phyloP scores from a whole-genome alignment of 2,888 invertebrate species.

The Neoscelio sp. region DNA sequence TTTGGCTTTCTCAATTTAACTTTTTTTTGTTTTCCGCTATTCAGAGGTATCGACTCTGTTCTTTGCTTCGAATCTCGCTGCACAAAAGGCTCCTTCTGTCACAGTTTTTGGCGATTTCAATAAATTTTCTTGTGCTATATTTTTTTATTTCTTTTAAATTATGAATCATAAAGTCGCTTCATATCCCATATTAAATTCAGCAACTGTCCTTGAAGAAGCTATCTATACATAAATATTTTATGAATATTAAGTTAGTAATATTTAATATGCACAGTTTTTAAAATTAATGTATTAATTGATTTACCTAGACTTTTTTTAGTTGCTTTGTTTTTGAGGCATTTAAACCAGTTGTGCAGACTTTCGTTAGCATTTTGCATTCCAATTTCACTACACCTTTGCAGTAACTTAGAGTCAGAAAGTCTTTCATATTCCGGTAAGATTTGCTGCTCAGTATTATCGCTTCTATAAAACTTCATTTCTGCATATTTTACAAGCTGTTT shows the following conservation, averaged over 20 bases:
- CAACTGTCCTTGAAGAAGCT: background rate
- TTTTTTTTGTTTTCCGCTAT: background rate
- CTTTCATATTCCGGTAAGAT: background rate
- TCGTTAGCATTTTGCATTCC: background rate
- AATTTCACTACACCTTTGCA: background rate
- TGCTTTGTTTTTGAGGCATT: background rate
- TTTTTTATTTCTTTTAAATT: background rate
- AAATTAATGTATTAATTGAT: no score
- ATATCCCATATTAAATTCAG: background rate
- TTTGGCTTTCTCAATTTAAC: background rate
- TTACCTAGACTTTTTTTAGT: background rate
- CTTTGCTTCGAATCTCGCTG: background rate
- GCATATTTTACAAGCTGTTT: background rate
- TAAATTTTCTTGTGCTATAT: background rate
- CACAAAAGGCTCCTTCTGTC: background rate
- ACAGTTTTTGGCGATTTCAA: background rate
- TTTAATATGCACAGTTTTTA: background rate
- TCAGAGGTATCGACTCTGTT: background rate
- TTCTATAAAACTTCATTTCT: background rate
- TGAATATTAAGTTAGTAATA: no score
- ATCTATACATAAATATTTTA: background rate
- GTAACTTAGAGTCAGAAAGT: background rate
- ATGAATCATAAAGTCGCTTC: background rate
- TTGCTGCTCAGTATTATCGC: background rate
- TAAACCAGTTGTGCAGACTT: slow-evolving; percentile 1